These are phyloP conservation scores for Narcine bancroftii DNA, from an alignment of 2,113 vertebrate species.

Conservation along the genomic window DNA sequence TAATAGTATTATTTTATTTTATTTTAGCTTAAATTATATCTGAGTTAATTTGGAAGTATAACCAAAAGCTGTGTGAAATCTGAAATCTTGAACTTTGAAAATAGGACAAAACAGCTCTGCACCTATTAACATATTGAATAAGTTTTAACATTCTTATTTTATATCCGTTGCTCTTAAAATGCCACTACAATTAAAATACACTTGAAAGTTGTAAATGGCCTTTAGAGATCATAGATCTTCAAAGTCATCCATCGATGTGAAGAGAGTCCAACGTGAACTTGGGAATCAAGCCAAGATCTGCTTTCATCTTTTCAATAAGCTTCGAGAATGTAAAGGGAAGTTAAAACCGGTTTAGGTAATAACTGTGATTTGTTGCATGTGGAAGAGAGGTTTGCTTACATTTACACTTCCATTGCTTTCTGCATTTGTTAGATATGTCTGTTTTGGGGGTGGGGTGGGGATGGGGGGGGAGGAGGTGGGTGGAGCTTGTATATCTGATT, in stretches of 20 bases:
- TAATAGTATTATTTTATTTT: not conserved
- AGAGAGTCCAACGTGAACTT: not conserved
- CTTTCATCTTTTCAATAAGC: not conserved
- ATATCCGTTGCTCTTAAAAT: not conserved
- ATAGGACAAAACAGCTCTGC: not conserved
- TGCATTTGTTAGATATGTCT: not conserved
- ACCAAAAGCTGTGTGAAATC: not conserved
- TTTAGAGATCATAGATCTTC: not conserved
- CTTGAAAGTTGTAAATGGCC: constrained; percentile 6
- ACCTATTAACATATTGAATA: not conserved
- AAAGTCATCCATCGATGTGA: not conserved
- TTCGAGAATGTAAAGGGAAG: not conserved
- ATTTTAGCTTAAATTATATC: not conserved
- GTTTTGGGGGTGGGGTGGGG: too few relatives aligned
- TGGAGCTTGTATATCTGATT: not conserved
- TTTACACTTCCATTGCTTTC: not conserved
- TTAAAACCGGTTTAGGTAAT: not conserved
- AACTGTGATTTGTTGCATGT: not conserved
- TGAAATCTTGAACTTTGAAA: not conserved
- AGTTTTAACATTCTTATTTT: not conserved
- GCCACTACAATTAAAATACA: not conserved
- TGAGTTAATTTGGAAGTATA: not conserved
- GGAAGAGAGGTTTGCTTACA: not conserved
- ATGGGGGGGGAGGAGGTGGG: too few relatives aligned
- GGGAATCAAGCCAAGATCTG: not conserved